Percentiles rank a stretch among this genome's conserved stretches.
phyloP scores from a whole-genome alignment of 1,140 invertebrate species.

The Helicoverpa armigera region DNA sequence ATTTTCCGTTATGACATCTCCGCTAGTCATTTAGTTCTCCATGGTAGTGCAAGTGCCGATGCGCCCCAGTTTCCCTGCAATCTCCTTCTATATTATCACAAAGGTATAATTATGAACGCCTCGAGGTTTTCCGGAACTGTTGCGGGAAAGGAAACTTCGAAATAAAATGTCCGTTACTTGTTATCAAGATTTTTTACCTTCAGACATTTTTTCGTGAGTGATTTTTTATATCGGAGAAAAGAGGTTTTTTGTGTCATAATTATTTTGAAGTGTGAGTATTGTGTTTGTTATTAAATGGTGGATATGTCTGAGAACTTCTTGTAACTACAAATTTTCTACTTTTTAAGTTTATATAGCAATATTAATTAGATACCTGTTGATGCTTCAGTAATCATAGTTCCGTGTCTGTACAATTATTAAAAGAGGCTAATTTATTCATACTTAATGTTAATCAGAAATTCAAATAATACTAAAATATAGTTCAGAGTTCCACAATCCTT shows the following conservation, averaged over 20 bases:
- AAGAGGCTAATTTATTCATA: not conserved
- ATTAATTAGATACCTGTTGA: too few species aligned
- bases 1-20: too few species aligned
- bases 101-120: slow-evolving; percentile 39
- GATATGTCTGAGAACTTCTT: too few species aligned
- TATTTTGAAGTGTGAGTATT: too few species aligned
- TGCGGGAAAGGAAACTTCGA: slow-evolving; percentile 30
- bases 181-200: too few species aligned
- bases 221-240: too few species aligned
- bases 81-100: slow-evolving; percentile 37
- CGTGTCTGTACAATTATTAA: not conserved
- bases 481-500: not conserved
- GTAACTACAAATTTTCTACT: too few species aligned
- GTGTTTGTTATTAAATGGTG: too few species aligned
- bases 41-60: not conserved
- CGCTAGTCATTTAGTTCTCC: too few species aligned
- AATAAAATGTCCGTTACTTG: slow-evolving; percentile 1
- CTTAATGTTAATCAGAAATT: not conserved
- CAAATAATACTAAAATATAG: slow-evolving; percentile 17
- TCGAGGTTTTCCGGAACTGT: slow-evolving; percentile 34
- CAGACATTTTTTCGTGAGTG: too few species aligned
- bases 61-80: slow-evolving; percentile 32
- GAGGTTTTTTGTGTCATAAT: too few species aligned
- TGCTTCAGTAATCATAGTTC: not conserved
- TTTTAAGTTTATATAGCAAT: too few species aligned